phyloP scores from a whole-genome alignment of 2,113 vertebrate genomes.

The Zapus hudsonius region DNA sequence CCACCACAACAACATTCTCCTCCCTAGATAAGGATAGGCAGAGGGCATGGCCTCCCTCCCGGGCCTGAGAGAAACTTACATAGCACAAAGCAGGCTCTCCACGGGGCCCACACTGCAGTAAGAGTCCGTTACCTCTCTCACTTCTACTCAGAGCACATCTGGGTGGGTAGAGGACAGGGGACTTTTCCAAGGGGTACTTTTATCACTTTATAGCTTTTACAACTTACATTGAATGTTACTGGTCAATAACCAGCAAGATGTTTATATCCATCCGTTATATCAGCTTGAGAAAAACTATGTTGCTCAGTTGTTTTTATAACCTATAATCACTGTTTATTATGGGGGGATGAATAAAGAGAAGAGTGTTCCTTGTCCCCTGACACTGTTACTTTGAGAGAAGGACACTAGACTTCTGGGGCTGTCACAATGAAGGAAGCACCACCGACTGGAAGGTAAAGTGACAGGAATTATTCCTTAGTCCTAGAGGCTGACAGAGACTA shows the following conservation, averaged over 20 bases:
- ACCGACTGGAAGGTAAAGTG: not conserved
- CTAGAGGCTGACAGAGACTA: not conserved
- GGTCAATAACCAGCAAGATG: not conserved
- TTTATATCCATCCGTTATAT: not conserved
- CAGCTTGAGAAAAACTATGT: not conserved
- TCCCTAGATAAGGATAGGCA: not conserved
- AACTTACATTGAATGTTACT: not conserved
- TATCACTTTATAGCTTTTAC: not conserved
- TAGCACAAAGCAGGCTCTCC: rapidly evolving
- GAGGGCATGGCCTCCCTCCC: not conserved
- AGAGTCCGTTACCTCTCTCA: not conserved
- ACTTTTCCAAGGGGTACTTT: not conserved
- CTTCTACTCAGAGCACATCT: not conserved
- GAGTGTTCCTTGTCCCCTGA: not conserved
- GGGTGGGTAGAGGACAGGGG: not conserved
- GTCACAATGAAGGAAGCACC: not conserved
- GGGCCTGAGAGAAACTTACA: rapidly evolving
- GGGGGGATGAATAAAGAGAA: not conserved
- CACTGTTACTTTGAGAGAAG: not conserved
- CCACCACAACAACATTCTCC: too few species aligned
- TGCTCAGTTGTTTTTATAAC: not conserved
- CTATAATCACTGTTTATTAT: not conserved
- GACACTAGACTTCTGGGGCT: not conserved
- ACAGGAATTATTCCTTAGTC: not conserved
- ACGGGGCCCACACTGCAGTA: rapidly evolving